Base-by-base conservation (phyloP, 2,113 vertebrate species). In the Onychorhynchus coronatus region DNA sequence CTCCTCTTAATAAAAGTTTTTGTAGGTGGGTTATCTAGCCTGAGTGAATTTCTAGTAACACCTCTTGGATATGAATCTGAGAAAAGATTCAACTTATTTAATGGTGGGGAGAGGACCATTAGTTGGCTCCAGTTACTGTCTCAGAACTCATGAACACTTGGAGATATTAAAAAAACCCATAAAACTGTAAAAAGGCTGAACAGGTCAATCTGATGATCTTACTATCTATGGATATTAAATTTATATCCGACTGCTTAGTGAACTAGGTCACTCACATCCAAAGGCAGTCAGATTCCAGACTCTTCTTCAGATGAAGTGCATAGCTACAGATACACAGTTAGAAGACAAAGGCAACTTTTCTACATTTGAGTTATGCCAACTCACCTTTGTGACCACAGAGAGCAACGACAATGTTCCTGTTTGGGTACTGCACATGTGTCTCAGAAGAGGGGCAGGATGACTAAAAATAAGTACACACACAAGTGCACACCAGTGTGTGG, bases 401-500 rank as follows among this genome's bases (percentile, higher is more conserved):
- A 79, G 78, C 19, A 71, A 55, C 20, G 41, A 68, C 14, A 39
- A 37, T 4, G 18, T 22, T 76, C 24, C 35, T 41, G 20, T 80
- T 46, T 33, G 33, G 25, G 30, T 75, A 78, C 11, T 4, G n/a
- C 28, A 41, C 42, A 66, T 53, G 33, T 10, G 58, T 44, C 52
- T 75, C 33, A 27, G 63, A 79, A 70, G 59, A 70, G 13, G 10
- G 66, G 22, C 25, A 66, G 11, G 20, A 0, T 66, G 27, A 77
- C 85, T 61, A 31, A 82, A 94, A 66, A 17, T 33, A 77, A 87
- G 31, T 7, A 76, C 28, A 6, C 7, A 22, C 15, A 27, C 9
- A 55, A 2, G 0, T 3, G 18, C 30, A 56, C 20, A 66, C 2
- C 23, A 70, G 19, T 2, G 7, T 13, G 44, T 3, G 9, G 70